Base-by-base conservation (phyloP, 2,113 vertebrate species). In the Macquaria australasica region DNA sequence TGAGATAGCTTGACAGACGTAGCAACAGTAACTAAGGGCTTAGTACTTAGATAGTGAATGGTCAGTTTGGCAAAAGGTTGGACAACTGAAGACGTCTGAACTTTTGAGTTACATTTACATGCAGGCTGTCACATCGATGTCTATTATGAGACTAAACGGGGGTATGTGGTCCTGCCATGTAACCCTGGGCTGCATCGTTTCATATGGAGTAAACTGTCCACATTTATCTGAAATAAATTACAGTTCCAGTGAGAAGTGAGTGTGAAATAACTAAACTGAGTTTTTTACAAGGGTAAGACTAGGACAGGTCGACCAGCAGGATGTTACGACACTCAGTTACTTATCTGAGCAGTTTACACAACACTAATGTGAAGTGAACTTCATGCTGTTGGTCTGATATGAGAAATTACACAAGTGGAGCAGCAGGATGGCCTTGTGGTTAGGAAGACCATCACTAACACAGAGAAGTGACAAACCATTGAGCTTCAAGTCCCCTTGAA, bases 261-360 rank as follows among this genome's bases (percentile, higher is more conserved):
- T 31, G 39, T 59, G 39, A 73, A 45, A 45, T 58, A 73, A 31
- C 37, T 6, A 6, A 1, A 56, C 11, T 8, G 14, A 4, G 1
- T 50, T 50, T 21, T 23, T 50, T 31, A 45, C 37, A 25, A 67
- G 31, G 8, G 69, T n/a, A 5, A 55, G 50, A 37, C 14, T 8
- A 15, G 39, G 12, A 56, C 9, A 20, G 6, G 16, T 62, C 80
- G 16, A 72, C 28, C 31, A 28, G 64, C 21, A 45, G 28, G 45
- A 70, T 23, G 43, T 76, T 68, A 15, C 75, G 45, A 20, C 55
- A 76, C 12, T 55, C 11, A 55, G 21, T 28, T n/a, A 31, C 79
- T 62, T 25, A 50, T 85, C 53, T 15, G 21, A 62, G 21, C 34
- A 28, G 60, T 80, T 85, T 71, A 41, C 70, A 48, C 64, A 67